Conservation (phyloP, 2,113 vertebrate species). For the Rhinolophus sinicus region DNA sequence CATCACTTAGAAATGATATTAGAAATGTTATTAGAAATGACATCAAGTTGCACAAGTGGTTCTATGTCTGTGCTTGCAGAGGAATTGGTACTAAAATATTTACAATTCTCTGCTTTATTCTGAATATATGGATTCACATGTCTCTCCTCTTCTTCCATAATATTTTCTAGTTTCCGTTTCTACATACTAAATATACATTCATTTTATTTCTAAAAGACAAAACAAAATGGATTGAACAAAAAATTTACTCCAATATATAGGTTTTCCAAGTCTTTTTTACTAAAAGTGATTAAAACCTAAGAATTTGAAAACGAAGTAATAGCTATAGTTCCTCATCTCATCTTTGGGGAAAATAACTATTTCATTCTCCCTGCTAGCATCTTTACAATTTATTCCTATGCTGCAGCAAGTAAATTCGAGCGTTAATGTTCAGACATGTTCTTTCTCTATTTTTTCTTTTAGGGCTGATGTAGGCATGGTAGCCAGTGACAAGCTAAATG, state of each 20-base stretch:
- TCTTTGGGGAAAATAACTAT: conserved; percentile 9
- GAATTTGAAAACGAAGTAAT: conserved; percentile 3
- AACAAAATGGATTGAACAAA: not conserved
- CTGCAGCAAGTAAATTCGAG: not conserved
- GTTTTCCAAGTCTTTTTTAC: not conserved
- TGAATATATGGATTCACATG: not conserved
- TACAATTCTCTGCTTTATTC: not conserved
- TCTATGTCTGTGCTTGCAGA: not conserved
- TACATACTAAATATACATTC: not conserved
- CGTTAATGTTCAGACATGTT: not conserved
- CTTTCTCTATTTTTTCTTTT: not conserved
- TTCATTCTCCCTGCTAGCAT: not conserved
- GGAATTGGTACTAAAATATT: not conserved
- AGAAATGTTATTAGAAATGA: not conserved
- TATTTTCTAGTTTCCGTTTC: not conserved
- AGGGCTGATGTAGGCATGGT: not conserved
- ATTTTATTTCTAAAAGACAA: conserved; percentile 22
- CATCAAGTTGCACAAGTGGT: not conserved
- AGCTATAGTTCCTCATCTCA: not conserved
- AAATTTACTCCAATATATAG: not conserved
- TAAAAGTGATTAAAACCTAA: not conserved
- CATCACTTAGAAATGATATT: not conserved
- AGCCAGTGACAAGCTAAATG: not conserved
- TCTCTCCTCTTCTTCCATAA: not conserved
- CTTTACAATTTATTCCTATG: not conserved